Conservation (phyloP, 2,888 invertebrate species). For the Stenodema calcarata region DNA sequence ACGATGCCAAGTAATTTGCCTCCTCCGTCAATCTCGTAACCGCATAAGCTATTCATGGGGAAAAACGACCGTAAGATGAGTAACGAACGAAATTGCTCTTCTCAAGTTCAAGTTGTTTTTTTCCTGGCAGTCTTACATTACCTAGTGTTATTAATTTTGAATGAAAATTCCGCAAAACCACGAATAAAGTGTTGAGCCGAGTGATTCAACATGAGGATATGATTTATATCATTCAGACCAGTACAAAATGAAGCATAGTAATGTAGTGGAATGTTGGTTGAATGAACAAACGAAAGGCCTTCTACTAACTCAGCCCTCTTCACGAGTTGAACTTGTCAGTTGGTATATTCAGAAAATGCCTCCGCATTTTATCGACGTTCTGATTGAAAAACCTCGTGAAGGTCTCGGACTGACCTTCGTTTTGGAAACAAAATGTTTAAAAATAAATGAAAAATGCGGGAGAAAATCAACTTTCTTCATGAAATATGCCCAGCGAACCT, state of each 20-base stretch:
- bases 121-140: too few species aligned
- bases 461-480: not conserved
- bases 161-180: too few species aligned
- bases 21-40: not conserved
- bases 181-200: too few species aligned
- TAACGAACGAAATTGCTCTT: not conserved
- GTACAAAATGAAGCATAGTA: too few species aligned
- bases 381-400: not conserved
- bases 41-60: not conserved
- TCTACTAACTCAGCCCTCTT: too few species aligned
- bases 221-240: too few species aligned
- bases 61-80: not conserved
- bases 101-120: not conserved
- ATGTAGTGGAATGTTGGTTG: too few species aligned
- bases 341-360: not conserved
- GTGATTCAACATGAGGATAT: too few species aligned
- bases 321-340: too few species aligned
- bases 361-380: not conserved
- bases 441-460: not conserved
- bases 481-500: not conserved
- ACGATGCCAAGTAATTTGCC: not conserved
- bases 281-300: too few species aligned
- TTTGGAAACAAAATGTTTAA: not conserved
- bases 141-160: too few species aligned
- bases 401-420: not conserved